Evolutionary conservation across 37 sponge, comb jelly and placozoan genomes (phyloP), one percentile per base, ranked within the genome.

Genomic region (Agelas oroides): DNA sequence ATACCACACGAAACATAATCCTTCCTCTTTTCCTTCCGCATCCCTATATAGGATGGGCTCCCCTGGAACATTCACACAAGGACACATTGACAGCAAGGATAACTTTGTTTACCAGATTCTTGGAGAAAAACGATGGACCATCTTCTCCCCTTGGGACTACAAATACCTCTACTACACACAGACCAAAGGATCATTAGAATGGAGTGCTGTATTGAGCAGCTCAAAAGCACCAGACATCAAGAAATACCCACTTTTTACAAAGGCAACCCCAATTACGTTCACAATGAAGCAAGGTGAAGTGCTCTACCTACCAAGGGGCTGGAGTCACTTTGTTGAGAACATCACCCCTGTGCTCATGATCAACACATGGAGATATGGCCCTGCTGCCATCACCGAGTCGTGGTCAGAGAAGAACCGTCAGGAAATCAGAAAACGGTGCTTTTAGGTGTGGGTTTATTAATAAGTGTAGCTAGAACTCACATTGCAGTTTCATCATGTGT

Each of bases 71-170:
- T 92, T 92, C 84, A 96, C 96, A 70, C 96, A 96, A 38, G 96
- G 96, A 2, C 96, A 96, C 83, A 86, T 96, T 40, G 96, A 96
- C 88, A 90, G 92, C 65, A 92, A 92, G 38, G 96, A 96, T 80
- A 96, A 96, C 63, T 96, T 96, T 84, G 93, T 82, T 14, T 96
- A 96, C 72, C 96, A 96, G 69, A 75, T 96, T 58, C 86, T 96
- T 30, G 96, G 96, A 24, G 46, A 75, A 31, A 96, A 96, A 52
- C 75, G 83, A 52, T 96, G 96, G 96, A 89, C 88, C 14, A 80
- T 96, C 13, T 92, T 86, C 73, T 76, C 96, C 6, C 96, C 96
- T 32, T 75, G 56, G 31, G 96, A 96, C 85, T 90, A 90, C 73
- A 65, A 84, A 59, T 82, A 89, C 62, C 86, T 96, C 33, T 92